A percentile compares a stretch with the other conserved stretches of the same genome.
phyloP scores from a whole-genome alignment of 2,888 invertebrate species.

The Philopedon plagiatum region DNA sequence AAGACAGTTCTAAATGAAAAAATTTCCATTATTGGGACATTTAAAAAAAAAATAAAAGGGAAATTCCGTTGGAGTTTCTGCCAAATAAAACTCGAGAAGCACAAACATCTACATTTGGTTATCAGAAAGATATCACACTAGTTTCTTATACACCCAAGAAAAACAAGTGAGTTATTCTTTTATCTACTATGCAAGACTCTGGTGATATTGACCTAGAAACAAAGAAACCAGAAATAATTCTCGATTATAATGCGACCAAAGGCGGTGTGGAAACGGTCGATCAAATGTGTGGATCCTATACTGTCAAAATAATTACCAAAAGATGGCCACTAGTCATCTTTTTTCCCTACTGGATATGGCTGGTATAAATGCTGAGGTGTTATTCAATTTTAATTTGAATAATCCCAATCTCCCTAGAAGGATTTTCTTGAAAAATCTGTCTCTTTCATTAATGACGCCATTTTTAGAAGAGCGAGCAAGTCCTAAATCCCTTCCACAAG shows the following conservation, averaged over 20 bases:
- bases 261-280: constrained; percentile 36
- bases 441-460: constrained; percentile 45
- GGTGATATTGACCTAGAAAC: constrained; percentile 54
- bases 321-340: constrained; percentile 27
- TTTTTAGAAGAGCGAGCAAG: constrained; percentile 44
- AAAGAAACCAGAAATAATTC: constrained; percentile 1
- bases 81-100: constrained; percentile 36
- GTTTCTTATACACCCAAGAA: constrained; percentile 48
- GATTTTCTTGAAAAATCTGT: constrained; percentile 40
- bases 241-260: constrained; percentile 37
- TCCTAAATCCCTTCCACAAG: constrained; percentile 27
- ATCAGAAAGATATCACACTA: constrained; percentile 10
- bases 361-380: constrained; percentile 36
- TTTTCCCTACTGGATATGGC: constrained; percentile 25
- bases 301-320: constrained; percentile 23
- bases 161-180: constrained; percentile 57
- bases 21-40: constrained; percentile 8
- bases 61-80: constrained; percentile 10
- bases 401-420: constrained; percentile 15
- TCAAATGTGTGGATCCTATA: constrained; percentile 31
- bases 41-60: constrained; percentile 29
- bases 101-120: constrained; percentile 12
- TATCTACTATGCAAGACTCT: constrained; percentile 59
- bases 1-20: neutral
- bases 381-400: too few species aligned